Base-by-base conservation (phyloP, 2,888 invertebrate genomes). In the Mythimna lalbum region DNA sequence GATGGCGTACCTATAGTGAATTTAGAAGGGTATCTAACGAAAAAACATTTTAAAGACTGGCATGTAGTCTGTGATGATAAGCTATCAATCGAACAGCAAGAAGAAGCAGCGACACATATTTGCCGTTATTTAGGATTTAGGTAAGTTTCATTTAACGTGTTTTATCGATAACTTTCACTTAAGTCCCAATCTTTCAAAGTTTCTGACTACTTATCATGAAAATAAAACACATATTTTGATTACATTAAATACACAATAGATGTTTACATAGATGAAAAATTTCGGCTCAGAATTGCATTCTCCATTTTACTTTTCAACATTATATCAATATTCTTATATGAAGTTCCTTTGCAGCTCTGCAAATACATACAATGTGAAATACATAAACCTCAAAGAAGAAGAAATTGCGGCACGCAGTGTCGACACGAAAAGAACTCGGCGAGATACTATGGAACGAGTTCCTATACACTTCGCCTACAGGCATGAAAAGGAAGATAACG, bases 71-170 rank as follows among this genome's bases (percentile, higher is more conserved):
- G 98, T 87, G 94, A 96, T 77, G 92, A 96, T 57, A 95, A 93
- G 74, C 89, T 92, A 81, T 88, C 93, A 9, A 88, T 92, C 50
- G 89, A 93, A 62, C 90, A 95, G 81, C 95, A 96, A 79, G 94
- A 95, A 71, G 83, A 91, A 78, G 94, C 96, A 14, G 97, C 97
- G 1, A 90, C 91, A 33, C 96, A 97, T 70, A 96, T 97, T 59
- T 98, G 98, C 86, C 94, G 91, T 12, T 96, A 97, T 82, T 94
- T 98, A 66, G 98, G 98, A 67, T 98, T 97, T 84, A 96, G 96
- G 97, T 97, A 89, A 33, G 50, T 19, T 50, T 39, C 1, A 2
- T n/a, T 14, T 17, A 2, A 27, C 14, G 12, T 17, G 2, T 19
- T 49, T n/a, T n/a, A n/a, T 49, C 47, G 47, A 53, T 23, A 17